Base-by-base conservation (phyloP, 2,113 vertebrate genomes). In the Bos javanicus region DNA sequence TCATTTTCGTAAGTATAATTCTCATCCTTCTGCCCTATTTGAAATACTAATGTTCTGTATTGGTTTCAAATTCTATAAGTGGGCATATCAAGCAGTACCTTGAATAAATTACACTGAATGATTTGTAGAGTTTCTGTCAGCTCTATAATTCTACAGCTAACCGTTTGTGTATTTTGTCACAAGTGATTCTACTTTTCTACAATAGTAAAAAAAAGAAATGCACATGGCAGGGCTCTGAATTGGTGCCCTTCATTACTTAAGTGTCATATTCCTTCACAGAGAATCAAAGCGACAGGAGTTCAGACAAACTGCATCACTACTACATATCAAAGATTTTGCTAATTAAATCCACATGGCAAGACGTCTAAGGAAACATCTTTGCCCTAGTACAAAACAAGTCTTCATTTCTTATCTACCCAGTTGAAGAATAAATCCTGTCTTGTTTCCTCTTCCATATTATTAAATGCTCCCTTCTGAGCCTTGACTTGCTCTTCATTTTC, bases 1-100 rank as follows among this genome's bases (percentile, higher is more conserved):
- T 92, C 74, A 48, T 93, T 85, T 96, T 97, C 91, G 3, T 52
- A 85, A 93, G 85, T 21, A 2, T 59, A 25, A 74, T 92, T 85
- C 97, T 94, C 85, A 43, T 84, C 82, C 48, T 95, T 95, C 80
- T 85, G 64, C 62, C 86, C 52, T 94, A 48, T 89, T 90, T 84
- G 64, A 92, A 85, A 76, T 23, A 52, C 33, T 52, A 67, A 81
- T 76, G 43, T 54, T 92, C 81, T 54, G 30, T 30, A 16, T 86
- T 85, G 48, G 21, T 54, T 90, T 88, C 89, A 46, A 39, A 92
- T 96, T 81, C 88, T 91, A 64, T 43, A 67, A 95, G 25, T 46
- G 64, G 96, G 62, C 30, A 64, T 78, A 74, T 36, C 90, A 78
- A 67, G 36, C 62, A 67, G 36, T 48, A n/a, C 43, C 16, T n/a